Evolutionary conservation across 2,888 invertebrate species (phyloP), one percentile per base, ranked within the genome.

Genomic region (Apamea epomidion): DNA sequence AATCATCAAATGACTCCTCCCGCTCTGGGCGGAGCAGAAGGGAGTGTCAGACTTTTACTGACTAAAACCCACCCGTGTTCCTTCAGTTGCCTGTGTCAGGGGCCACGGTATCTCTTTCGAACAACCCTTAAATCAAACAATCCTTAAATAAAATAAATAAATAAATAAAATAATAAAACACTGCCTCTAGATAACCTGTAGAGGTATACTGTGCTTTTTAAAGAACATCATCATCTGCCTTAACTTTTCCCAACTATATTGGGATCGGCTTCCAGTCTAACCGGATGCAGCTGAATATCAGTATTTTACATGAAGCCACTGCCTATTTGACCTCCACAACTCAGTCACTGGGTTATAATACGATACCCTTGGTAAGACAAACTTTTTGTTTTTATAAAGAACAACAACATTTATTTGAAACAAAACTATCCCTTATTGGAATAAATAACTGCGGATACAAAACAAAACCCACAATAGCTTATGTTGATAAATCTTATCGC

Each of bases 401-500:
- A 64, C 10, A 62, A 32, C 4, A 21, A 48, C 3, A 32, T 25
- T 25, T 32, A 48, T 18, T 18, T 18, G 1, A 37, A 18, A 32
- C 67, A 48, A n/a, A 1, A 21, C 12, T 29, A 58, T 12, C 29
- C 37, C 37, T 32, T 48, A 21, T 42, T 4, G 14, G 10, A 29
- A 42, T 45, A 32, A 54, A 76, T 32, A 7, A 76, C 54, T 45
- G 7, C 21, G 37, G 18, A 42, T 7, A 29, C 18, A 51, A 76
- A 29, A 42, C 32, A 54, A 54, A n/a, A 69, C 25, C 37, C 37
- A 18, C 18, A 81, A 48, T 16, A 42, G 25, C 45, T 29, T 25
- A 37, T 25, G 12, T 74, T 45, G 48, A 29, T 62, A 74, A 48
- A 70, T 70, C 21, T 54, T 58, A 54, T 81, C 76, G 6, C 7